Evolutionary conservation across 2,113 vertebrate genomes (phyloP).

Genomic region (Gnathonemus longibarbis): DNA sequence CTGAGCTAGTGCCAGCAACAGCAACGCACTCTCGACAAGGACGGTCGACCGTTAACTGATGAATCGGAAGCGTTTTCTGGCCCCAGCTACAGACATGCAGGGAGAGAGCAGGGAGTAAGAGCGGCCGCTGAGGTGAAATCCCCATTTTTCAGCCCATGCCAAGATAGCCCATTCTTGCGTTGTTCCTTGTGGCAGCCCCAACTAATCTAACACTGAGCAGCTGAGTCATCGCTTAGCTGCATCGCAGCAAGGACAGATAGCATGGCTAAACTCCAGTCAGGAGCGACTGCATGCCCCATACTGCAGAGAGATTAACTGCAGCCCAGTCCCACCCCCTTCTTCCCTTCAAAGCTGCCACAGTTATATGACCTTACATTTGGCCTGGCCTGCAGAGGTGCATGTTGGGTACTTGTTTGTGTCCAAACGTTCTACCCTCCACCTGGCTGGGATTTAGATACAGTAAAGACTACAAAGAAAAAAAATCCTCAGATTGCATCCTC

Average conservation of each 20-base stretch:
- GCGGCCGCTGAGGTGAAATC: neutral
- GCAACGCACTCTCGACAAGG: neutral
- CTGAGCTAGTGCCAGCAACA: neutral
- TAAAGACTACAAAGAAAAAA: neutral
- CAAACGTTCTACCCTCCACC: neutral
- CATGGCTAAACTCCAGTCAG: neutral
- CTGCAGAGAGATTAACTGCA: neutral
- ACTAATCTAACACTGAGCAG: constrained; percentile 8
- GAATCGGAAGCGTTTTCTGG: constrained; percentile 3
- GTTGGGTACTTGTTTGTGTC: neutral
- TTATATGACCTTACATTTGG: neutral
- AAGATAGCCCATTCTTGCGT: neutral
- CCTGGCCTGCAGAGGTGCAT: neutral
- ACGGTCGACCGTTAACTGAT: constrained; percentile 17
- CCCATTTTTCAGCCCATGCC: constrained; percentile 4
- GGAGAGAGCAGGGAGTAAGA: neutral
- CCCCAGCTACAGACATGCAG: neutral
- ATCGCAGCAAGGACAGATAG: neutral
- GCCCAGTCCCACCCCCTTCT: neutral
- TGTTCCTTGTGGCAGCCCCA: constrained; percentile 9
- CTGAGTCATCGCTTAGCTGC: neutral
- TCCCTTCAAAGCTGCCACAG: neutral
- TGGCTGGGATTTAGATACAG: neutral
- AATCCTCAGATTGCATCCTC: neutral
- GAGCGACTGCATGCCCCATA: neutral